Evolutionary conservation across 1,140 invertebrate genomes (phyloP).

Genomic region (Achatina immaculata): DNA sequence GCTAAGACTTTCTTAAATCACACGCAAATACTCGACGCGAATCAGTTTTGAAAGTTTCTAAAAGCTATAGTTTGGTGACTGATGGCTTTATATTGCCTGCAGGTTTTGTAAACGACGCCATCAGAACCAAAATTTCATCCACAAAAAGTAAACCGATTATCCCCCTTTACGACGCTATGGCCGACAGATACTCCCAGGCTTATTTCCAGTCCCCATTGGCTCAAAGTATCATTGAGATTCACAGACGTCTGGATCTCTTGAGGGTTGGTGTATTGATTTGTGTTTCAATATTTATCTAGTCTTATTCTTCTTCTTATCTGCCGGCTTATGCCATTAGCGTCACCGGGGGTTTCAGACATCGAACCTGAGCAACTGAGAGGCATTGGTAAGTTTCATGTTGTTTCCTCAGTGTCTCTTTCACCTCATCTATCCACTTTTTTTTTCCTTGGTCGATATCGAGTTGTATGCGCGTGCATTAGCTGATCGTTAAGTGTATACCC

Average conservation of each 20-base stretch:
- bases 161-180: conserved; percentile 57
- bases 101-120: conserved; percentile 24
- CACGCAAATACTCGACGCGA: background rate
- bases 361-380: no score
- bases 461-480: no score
- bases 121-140: background rate
- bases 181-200: conserved; percentile 56
- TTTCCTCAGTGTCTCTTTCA: no score
- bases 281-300: no score
- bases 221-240: conserved; percentile 48
- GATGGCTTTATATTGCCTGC: background rate
- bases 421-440: no score
- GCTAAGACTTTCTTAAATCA: background rate
- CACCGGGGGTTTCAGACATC: no score
- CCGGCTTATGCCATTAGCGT: no score
- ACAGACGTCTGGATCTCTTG: background rate
- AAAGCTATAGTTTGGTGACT: background rate
- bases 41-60: background rate
- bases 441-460: no score
- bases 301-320: no score
- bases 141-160: conserved; percentile 50
- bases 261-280: no score
- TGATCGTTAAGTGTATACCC: no score
- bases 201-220: conserved; percentile 63
- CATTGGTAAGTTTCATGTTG: no score